Conservation (phyloP, 2,797 vertebrate species). For the Macropus fuliginosus region DNA sequence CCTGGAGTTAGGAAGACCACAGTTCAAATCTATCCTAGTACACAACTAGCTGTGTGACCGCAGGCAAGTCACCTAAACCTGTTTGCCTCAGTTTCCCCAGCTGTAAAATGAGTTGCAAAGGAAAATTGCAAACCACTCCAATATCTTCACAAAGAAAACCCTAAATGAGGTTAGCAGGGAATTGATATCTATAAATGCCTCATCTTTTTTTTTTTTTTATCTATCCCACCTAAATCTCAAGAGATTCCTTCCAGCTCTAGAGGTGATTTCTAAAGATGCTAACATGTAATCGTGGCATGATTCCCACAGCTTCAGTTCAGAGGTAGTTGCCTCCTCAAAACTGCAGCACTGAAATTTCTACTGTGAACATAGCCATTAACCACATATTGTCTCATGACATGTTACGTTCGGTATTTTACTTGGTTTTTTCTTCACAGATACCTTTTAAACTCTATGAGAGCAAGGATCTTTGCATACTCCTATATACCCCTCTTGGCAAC, state of each 20-base stretch:
- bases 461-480: background rate
- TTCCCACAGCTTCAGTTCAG: background rate
- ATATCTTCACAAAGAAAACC: background rate
- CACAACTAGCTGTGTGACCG: background rate
- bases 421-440: background rate
- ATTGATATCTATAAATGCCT: no score
- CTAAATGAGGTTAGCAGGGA: background rate
- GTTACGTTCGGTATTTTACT: background rate
- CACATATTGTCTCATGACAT: background rate
- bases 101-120: background rate
- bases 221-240: no score
- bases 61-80: background rate
- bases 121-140: background rate
- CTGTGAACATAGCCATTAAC: background rate
- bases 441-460: background rate
- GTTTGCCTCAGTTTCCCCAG: background rate
- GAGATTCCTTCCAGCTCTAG: background rate
- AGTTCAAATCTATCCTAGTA: background rate
- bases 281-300: background rate
- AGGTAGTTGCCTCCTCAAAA: background rate
- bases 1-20: background rate
- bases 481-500: background rate
- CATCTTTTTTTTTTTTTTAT: no score
- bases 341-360: background rate
- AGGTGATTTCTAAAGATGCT: background rate